Conservation (phyloP, 2,797 vertebrate genomes). For the Poecilia gillii region DNA sequence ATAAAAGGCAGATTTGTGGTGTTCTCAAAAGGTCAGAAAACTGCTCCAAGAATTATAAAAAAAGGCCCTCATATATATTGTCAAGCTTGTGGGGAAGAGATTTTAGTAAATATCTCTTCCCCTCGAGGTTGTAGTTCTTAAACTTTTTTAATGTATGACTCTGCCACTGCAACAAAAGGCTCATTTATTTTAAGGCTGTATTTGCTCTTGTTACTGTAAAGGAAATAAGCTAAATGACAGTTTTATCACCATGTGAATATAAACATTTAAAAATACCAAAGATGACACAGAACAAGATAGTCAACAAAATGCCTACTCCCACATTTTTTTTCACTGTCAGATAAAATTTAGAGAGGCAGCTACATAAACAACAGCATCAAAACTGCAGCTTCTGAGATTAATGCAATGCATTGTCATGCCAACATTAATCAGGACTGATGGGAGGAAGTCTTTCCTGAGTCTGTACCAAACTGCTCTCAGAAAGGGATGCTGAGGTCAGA, state of each 20-base stretch:
- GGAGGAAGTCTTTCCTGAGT: constrained; percentile 36
- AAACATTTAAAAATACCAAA: background rate
- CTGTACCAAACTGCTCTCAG: constrained; percentile 24
- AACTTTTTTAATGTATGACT: background rate
- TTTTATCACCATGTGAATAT: constrained; percentile 1
- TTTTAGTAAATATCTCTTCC: no score
- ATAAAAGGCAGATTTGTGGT: background rate
- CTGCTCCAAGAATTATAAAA: background rate
- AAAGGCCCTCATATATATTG: background rate
- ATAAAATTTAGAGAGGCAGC: constrained; percentile 8
- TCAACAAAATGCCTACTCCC: background rate
- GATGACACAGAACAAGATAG: background rate
- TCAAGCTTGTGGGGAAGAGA: background rate
- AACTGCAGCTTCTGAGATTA: constrained; percentile 38
- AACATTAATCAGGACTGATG: constrained; percentile 33
- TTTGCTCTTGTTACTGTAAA: background rate
- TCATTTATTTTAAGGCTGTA: background rate
- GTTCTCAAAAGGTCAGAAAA: background rate
- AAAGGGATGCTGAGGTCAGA: constrained; percentile 39
- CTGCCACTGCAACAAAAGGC: background rate
- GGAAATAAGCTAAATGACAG: background rate
- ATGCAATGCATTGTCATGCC: constrained; percentile 28
- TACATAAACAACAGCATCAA: constrained; percentile 26
- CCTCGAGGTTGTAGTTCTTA: background rate
- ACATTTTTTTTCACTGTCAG: background rate